These are phyloP conservation scores for Nycteola revayana DNA, from an alignment of 2,888 invertebrate genomes.

Conservation along the genomic window DNA sequence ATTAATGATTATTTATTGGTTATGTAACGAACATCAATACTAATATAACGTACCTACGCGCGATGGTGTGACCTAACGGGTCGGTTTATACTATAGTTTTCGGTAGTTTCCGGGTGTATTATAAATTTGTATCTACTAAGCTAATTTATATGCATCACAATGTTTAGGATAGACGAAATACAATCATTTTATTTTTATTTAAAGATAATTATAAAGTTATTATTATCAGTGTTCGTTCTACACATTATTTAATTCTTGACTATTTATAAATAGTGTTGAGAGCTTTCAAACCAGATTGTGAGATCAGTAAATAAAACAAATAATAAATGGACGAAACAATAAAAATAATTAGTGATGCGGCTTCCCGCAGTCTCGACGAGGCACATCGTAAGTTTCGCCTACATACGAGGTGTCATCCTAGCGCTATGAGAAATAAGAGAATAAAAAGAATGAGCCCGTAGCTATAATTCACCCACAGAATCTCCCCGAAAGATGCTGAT, in stretches of 20 bases:
- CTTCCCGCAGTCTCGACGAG: constrained; percentile 39
- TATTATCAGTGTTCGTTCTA: too few species aligned
- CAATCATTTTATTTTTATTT: constrained; percentile 26
- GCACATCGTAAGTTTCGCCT: constrained; percentile 51
- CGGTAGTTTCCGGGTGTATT: constrained; percentile 62
- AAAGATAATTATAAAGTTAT: constrained; percentile 34
- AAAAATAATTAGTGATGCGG: constrained; percentile 60
- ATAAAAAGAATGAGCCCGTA: constrained; percentile 49
- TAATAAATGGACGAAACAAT: constrained; percentile 24
- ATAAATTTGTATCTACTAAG: constrained; percentile 28
- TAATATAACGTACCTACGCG: constrained; percentile 39
- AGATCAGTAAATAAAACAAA: constrained; percentile 21
- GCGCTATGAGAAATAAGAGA: constrained; percentile 53
- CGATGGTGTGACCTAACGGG: constrained; percentile 31
- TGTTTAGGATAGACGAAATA: too few species aligned
- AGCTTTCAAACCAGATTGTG: constrained; percentile 11
- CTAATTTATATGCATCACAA: constrained; percentile 56
- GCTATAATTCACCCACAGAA: constrained; percentile 56
- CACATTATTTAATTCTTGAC: too few species aligned
- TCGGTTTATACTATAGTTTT: constrained; percentile 48
- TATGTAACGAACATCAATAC: constrained; percentile 57
- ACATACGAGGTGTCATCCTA: constrained; percentile 52
- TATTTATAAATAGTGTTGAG: constrained; percentile 1
- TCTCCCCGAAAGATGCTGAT: constrained; percentile 58
- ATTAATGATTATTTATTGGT: constrained; percentile 69